Conservation (phyloP, 2,888 invertebrate genomes). For the Megastigmus dorsalis region DNA sequence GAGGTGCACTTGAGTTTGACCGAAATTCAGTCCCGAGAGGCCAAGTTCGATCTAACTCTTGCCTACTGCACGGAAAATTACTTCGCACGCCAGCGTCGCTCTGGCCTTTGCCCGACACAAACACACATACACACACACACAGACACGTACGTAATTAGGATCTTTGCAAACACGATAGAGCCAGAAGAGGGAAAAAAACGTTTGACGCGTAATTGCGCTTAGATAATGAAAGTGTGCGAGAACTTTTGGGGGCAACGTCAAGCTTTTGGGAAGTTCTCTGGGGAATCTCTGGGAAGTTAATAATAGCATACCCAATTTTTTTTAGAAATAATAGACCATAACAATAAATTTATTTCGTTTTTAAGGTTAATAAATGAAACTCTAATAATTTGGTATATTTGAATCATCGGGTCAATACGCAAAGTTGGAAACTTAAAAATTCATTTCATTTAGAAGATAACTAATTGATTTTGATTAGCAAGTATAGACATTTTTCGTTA, state of each 20-base stretch:
- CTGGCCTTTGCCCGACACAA: constrained; percentile 20
- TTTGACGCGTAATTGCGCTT: constrained; percentile 2
- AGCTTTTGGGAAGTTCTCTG: neutral
- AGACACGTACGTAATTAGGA: constrained; percentile 37
- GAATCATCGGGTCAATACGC: no score
- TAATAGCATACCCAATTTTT: no score
- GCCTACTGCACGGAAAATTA: constrained; percentile 22
- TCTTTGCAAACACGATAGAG: constrained; percentile 1
- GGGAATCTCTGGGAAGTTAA: no score
- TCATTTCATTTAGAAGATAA: no score
- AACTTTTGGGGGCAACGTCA: neutral
- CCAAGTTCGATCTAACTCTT: constrained; percentile 43
- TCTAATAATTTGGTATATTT: no score
- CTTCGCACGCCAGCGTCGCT: constrained; percentile 5
- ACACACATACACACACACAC: no score
- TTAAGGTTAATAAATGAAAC: no score
- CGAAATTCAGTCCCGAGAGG: constrained; percentile 56
- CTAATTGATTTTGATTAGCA: no score
- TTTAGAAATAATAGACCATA: no score
- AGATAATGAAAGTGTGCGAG: neutral
- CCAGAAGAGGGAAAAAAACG: neutral
- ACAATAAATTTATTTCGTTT: no score
- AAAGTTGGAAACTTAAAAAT: no score
- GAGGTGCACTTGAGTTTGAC: constrained; percentile 58
- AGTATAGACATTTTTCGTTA: no score